These are phyloP conservation scores for Telmatherina bonti DNA, from an alignment of 2,797 vertebrate species.

Conservation along the genomic window DNA sequence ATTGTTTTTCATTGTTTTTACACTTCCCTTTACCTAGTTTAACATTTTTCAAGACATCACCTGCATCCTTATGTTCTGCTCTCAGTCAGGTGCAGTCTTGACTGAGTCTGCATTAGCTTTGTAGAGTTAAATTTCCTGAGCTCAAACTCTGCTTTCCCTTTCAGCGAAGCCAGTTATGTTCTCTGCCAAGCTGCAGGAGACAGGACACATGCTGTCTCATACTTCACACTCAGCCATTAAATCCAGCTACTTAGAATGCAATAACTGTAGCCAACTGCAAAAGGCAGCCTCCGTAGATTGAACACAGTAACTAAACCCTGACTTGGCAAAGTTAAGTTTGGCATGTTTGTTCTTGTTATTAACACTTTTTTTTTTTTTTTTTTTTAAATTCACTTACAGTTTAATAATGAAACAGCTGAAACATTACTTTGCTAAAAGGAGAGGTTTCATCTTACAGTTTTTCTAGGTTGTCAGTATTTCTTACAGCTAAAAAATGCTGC, in stretches of 20 bases:
- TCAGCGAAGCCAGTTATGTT: conserved; percentile 56
- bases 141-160: conserved; percentile 43
- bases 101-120: conserved; percentile 21
- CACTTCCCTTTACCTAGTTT: not conserved
- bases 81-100: conserved; percentile 14
- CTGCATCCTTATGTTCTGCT: not conserved
- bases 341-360: conserved; percentile 1
- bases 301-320: conserved; percentile 19
- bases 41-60: not conserved
- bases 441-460: conserved; percentile 5
- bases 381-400: conserved; percentile 2
- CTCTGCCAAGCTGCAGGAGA: conserved; percentile 68
- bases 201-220: conserved; percentile 71
- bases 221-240: conserved; percentile 67
- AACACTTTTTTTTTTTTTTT: not conserved
- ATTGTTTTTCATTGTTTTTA: not conserved
- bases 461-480: not conserved
- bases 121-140: conserved; percentile 57
- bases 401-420: not conserved
- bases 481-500: not conserved
- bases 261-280: conserved; percentile 56
- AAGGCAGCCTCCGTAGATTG: conserved; percentile 21
- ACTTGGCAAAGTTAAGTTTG: conserved; percentile 33
- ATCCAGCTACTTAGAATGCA: conserved; percentile 72
- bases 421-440: conserved; percentile 17